Evolutionary conservation across 2,888 invertebrate genomes (phyloP), one percentile per base, ranked within the genome.

Genomic region (Muscina levida): DNA sequence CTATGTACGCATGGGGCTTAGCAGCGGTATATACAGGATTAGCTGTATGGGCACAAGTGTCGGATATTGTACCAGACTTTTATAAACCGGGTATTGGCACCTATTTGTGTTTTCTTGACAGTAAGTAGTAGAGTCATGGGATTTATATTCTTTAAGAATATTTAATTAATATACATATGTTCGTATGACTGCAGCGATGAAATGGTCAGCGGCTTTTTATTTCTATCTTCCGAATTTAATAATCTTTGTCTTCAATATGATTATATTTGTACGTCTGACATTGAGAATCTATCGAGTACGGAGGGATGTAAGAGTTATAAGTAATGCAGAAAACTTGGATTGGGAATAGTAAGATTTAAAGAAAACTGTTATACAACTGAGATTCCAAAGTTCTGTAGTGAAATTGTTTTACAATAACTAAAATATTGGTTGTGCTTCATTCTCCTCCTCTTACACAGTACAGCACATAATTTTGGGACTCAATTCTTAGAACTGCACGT

Each of bases 61-160:
- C 83, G 1, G 53, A 72, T 59, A 15, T 48, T 6, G 44, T 76
- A 8, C 59, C 0, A 31, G 56, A 65, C 1, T 1, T 31, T 0
- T 78, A 72, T 51, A 90, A 89, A 17, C 93, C 93, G 0, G 88
- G 90, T 56, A 91, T 93, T 75, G 82, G 81, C 0, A 22, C 42
- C 6, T 83, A 85, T 1, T 91, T 90, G 82, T 93, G 93, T 86
- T 93, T 92, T 91, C 91, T 93, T 81, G 86, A 85, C 79, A 89
- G 93, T 93, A 89, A 83, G 83, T 82, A 48, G n/a, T n/a, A n/a
- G n/a, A n/a, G n/a, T n/a, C n/a, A n/a, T n/a, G 17, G 2, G 2
- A 11, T 44, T 53, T 44, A 2, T 44, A 44, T 8, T 44, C 24
- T 19, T 13, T 24, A n/a, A n/a, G n/a, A n/a, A n/a, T n/a, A n/a